Conservation (phyloP, 1,140 invertebrate species). For the Bicyclus anynana region DNA sequence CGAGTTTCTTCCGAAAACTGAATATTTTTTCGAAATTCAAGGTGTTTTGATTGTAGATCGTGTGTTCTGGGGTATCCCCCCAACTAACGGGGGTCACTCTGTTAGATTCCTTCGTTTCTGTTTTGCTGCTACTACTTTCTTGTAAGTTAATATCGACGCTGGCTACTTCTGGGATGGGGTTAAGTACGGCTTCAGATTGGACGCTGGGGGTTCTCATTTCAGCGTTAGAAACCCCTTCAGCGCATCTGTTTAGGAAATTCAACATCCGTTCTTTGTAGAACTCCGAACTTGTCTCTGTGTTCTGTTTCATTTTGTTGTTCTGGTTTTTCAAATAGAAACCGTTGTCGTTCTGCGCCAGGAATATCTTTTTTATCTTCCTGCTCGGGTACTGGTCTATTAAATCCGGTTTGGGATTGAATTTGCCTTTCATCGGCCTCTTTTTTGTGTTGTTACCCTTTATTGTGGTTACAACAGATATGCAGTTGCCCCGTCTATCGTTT, state of each 20-base stretch:
- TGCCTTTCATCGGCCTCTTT: slow-evolving; percentile 65
- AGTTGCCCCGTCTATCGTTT: slow-evolving; percentile 61
- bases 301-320: slow-evolving; percentile 57
- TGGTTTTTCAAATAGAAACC: slow-evolving; percentile 75
- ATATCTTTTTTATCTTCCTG: slow-evolving; percentile 75
- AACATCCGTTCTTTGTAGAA: slow-evolving; percentile 74
- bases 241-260: slow-evolving; percentile 70
- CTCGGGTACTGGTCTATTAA: slow-evolving; percentile 76
- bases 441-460: slow-evolving; percentile 74
- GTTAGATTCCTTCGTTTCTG: slow-evolving; percentile 28
- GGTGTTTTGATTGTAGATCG: slow-evolving; percentile 72
- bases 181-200: slow-evolving; percentile 50
- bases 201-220: slow-evolving; percentile 53
- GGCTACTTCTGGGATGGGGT: slow-evolving; percentile 48
- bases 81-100: slow-evolving; percentile 58
- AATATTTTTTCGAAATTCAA: slow-evolving; percentile 71
- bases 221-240: slow-evolving; percentile 53
- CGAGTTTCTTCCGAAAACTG: slow-evolving; percentile 45
- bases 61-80: slow-evolving; percentile 67
- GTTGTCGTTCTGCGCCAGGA: slow-evolving; percentile 71
- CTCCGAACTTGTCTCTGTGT: slow-evolving; percentile 71
- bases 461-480: slow-evolving; percentile 71
- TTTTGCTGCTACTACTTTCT: slow-evolving; percentile 19
- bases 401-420: slow-evolving; percentile 66
- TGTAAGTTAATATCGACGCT: slow-evolving; percentile 37